phyloP scores from a whole-genome alignment of 2,888 invertebrate genomes.

The Acanthosoma haemorrhoidale region DNA sequence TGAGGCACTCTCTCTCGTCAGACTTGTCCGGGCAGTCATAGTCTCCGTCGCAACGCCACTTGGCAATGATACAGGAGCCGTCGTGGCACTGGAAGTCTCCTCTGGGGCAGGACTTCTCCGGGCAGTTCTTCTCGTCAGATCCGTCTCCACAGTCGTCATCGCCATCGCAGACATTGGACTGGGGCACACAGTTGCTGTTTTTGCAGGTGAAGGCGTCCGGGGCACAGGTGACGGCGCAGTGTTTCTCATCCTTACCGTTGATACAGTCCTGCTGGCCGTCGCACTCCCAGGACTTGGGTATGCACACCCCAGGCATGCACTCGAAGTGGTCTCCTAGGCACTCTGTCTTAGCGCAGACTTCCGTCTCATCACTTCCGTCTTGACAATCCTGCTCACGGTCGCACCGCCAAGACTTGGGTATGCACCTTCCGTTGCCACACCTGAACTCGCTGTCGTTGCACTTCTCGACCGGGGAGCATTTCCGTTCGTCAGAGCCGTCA shows the following conservation, averaged over 20 bases:
- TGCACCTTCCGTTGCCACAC: conserved; percentile 64
- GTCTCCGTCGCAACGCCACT: conserved; percentile 85
- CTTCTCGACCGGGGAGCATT: conserved; percentile 47
- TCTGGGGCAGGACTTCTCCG: conserved; percentile 61
- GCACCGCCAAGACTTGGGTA: conserved; percentile 74
- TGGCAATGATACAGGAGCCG: conserved; percentile 69
- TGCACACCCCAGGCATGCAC: conserved; percentile 60
- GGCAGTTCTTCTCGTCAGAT: conserved; percentile 74
- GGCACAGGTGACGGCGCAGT: conserved; percentile 82
- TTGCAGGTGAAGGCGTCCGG: conserved; percentile 89
- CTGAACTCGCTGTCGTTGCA: conserved; percentile 70
- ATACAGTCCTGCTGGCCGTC: conserved; percentile 62
- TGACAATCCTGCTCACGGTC: conserved; percentile 77
- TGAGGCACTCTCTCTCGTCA: conserved; percentile 69
- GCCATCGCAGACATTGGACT: conserved; percentile 77
- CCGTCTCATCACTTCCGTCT: conserved; percentile 74
- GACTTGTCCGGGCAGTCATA: conserved; percentile 75
- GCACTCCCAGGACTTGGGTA: conserved; percentile 63
- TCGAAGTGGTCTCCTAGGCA: conserved; percentile 49
- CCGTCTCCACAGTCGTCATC: conserved; percentile 84
- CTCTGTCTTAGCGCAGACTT: conserved; percentile 39
- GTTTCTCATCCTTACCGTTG: conserved; percentile 62
- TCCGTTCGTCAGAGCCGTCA: conserved; percentile 75
- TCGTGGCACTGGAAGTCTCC: conserved; percentile 70
- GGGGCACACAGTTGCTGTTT: conserved; percentile 81